phyloP scores from a whole-genome alignment of 2,797 vertebrate species.

The Benthosema pterotum region DNA sequence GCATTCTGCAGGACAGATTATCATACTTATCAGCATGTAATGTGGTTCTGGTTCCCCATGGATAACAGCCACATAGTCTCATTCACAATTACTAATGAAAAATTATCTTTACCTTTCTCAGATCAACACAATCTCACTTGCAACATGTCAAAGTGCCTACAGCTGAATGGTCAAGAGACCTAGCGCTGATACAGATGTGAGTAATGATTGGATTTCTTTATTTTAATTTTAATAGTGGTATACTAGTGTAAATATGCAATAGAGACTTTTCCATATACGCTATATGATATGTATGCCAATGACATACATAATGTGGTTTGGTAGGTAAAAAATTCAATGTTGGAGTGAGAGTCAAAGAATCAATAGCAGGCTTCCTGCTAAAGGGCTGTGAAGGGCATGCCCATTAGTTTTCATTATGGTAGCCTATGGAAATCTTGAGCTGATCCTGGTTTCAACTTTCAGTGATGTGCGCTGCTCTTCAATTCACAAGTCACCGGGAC shows the following conservation, averaged over 20 bases:
- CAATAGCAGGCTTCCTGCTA: neutral
- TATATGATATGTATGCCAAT: no score
- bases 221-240: no score
- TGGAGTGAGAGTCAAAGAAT: neutral
- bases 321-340: neutral
- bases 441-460: conserved; percentile 12
- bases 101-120: conserved; percentile 1
- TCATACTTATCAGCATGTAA: conserved; percentile 7
- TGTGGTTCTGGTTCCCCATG: conserved; percentile 12
- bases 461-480: neutral
- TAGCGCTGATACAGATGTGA: no score
- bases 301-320: neutral
- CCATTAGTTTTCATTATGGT: neutral
- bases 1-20: neutral
- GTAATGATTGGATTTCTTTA: no score
- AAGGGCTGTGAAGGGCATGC: neutral
- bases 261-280: no score
- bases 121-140: neutral
- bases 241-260: no score
- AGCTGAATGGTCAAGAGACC: no score
- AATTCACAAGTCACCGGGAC: conserved; percentile 28
- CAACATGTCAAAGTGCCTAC: no score
- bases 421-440: conserved; percentile 19
- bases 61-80: conserved; percentile 13
- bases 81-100: conserved; percentile 34